Evolutionary conservation across 2,888 invertebrate species (phyloP).

Genomic region (Synanthedon formicaeformis): DNA sequence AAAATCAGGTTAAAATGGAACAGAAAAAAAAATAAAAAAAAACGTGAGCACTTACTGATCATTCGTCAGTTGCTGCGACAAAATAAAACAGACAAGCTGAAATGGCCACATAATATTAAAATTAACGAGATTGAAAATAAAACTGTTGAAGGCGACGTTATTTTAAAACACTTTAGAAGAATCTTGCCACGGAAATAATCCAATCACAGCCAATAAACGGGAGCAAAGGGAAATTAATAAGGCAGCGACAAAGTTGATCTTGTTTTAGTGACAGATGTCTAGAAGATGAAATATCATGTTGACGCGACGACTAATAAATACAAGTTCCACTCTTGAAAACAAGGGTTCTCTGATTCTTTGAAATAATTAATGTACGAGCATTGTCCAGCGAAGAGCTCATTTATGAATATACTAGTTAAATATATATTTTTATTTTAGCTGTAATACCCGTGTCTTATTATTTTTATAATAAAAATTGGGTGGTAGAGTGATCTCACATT

Average conservation of each 20-base stretch:
- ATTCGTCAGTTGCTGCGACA: background rate
- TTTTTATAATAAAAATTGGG: no score
- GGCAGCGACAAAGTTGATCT: conserved; percentile 51
- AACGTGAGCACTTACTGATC: background rate
- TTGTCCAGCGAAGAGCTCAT: background rate
- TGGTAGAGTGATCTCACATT: no score
- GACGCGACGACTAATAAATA: conserved; percentile 16
- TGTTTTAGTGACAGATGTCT: conserved; percentile 53
- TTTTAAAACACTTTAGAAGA: conserved; percentile 36
- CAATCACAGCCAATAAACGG: conserved; percentile 54
- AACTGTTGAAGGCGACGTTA: conserved; percentile 16
- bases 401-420: no score
- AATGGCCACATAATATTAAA: conserved; percentile 12
- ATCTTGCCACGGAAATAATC: conserved; percentile 54
- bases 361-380: background rate
- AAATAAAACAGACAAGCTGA: background rate
- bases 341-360: background rate
- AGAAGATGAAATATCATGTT: conserved; percentile 48
- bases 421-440: no score
- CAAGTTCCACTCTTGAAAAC: background rate
- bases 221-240: conserved; percentile 57
- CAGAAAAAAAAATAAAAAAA: background rate
- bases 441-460: no score
- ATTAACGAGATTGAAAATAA: conserved; percentile 25
- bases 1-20: background rate